These are phyloP conservation scores for Heliocidaris erythrogramma DNA, from an alignment of 35 echinoderm and acorn worm species.

Conservation along the genomic window DNA sequence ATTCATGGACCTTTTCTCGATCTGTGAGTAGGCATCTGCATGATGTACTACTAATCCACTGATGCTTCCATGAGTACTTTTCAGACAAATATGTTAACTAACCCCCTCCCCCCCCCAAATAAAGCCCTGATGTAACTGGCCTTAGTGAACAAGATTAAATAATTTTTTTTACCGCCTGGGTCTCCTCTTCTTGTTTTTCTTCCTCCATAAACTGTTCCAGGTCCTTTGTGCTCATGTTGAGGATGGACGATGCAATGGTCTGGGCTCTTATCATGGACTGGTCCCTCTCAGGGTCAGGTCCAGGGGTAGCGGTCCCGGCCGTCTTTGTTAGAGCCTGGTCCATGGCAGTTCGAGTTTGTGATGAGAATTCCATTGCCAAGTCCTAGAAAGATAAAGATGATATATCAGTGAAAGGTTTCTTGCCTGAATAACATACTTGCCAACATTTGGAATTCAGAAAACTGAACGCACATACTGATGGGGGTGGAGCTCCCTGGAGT, in stretches of 20 bases:
- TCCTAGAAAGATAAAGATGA: background rate
- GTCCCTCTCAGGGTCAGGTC: constrained; percentile 20
- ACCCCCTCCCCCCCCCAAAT: no score
- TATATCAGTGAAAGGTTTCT: no score
- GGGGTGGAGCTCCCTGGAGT: no score
- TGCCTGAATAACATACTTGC: no score
- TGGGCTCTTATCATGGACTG: constrained; percentile 53
- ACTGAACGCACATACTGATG: no score
- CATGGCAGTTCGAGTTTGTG: constrained; percentile 49
- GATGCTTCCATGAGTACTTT: no score
- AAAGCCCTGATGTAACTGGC: background rate
- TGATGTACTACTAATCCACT: no score
- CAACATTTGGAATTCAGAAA: no score
- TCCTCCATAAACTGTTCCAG: constrained; percentile 62
- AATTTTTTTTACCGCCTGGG: background rate
- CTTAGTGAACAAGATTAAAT: background rate
- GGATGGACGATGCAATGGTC: constrained; percentile 53
- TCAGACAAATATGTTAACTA: no score
- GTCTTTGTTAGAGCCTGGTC: constrained; percentile 27
- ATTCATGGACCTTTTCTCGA: no score
- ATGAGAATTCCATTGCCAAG: constrained; percentile 40
- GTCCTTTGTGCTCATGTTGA: constrained; percentile 59
- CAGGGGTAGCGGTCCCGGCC: background rate
- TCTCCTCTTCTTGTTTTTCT: constrained; percentile 4
- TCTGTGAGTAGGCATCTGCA: no score